phyloP scores from a whole-genome alignment of 2,888 invertebrate genomes.

The Idaea biselata region DNA sequence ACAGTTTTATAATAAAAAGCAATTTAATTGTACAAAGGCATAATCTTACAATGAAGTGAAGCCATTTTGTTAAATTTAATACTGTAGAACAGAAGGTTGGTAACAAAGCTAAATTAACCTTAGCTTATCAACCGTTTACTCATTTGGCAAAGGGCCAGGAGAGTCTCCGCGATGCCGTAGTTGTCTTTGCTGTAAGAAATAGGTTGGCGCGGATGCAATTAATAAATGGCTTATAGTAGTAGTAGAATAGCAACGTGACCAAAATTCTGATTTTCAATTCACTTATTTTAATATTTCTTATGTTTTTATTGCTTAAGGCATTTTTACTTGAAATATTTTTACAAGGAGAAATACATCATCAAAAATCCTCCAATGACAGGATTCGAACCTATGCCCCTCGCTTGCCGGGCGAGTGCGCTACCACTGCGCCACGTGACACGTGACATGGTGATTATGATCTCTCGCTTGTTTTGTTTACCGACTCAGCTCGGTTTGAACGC shows the following conservation, averaged over 20 bases:
- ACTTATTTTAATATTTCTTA: conserved; percentile 9
- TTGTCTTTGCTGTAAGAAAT: conserved; percentile 41
- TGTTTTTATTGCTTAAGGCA: no score
- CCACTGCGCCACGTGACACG: no score
- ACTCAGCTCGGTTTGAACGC: no score
- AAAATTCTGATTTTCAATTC: conserved; percentile 5
- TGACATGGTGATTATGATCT: no score
- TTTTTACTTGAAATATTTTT: no score
- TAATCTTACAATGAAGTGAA: conserved; percentile 35
- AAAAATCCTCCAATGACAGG: no score
- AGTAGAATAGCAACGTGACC: background rate
- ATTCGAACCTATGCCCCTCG: no score
- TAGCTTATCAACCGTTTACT: conserved; percentile 63
- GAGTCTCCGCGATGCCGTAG: conserved; percentile 35
- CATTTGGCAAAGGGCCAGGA: conserved; percentile 59
- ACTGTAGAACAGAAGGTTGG: conserved; percentile 31
- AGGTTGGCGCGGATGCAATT: conserved; percentile 41
- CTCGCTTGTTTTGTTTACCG: no score
- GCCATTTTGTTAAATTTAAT: conserved; percentile 41
- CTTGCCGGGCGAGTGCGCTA: no score
- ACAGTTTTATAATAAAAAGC: conserved; percentile 15
- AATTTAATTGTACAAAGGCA: conserved; percentile 30
- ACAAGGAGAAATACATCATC: no score
- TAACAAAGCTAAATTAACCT: conserved; percentile 61
- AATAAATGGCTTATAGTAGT: conserved; percentile 19